Base-by-base conservation (phyloP, 2,888 invertebrate species). In the Andricus quercusramuli region DNA sequence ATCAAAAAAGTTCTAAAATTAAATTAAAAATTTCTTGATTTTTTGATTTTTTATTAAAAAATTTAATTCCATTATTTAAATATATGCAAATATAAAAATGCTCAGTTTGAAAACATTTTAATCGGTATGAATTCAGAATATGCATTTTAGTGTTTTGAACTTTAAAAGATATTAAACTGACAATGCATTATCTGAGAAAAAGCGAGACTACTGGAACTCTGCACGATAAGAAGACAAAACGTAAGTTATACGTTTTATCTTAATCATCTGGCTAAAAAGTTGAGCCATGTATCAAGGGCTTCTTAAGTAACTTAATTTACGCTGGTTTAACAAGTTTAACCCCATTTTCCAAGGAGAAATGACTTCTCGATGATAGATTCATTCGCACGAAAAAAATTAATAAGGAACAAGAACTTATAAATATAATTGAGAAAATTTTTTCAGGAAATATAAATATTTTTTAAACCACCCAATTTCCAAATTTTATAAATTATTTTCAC, bases 251-350 rank as follows among this genome's bases (percentile, higher is more conserved):
- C 56, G n/a, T 56, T n/a, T 9, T 20, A 1, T 51, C 8, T 6
- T 8, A 51, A 51, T 5, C 8, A n/a, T 51, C 51, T 20, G 51
- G 0, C 13, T 22, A 25, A 47, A 47, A 17, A 17, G 47, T 47
- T 17, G 6, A 17, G 6, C 47, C 17, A 5, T 62, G 5, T 25
- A 25, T 62, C 56, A 74, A 51, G 15, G 74, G 56, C 74, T 74
- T 74, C 74, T 74, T 56, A 37, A 74, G 32, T 22, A 32, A 37
- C 32, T 47, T 9, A 56, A 56, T 62, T 62, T 67, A 44, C 44
- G 41, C 15, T 22, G 15, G 22, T 67, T 41, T 47, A 44, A 47
- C 29, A 9, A 15, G 47, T n/a, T 74, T 74, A 29, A 56, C 74
- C 56, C 37, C 56, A 59, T 74, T 56, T n/a, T 56, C 6, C 15